Percentiles rank a stretch among this genome's conserved stretches.
These are phyloP conservation scores for Podarcis lilfordi DNA, from an alignment of 2,797 vertebrate genomes.

Conservation along the genomic window DNA sequence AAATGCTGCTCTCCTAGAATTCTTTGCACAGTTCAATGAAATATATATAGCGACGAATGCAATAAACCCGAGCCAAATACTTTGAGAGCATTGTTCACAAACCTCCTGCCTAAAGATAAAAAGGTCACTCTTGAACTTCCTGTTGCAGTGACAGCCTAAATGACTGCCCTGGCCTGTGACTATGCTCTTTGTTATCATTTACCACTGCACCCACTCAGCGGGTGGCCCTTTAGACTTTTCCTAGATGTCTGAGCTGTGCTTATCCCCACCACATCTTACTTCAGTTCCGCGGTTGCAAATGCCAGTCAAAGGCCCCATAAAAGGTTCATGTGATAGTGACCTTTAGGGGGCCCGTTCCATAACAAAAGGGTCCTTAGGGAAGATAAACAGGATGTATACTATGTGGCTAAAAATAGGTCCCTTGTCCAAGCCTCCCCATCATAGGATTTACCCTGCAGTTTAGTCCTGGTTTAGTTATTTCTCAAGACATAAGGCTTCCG, in stretches of 20 bases:
- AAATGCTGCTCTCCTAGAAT: background rate
- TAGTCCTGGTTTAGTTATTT: background rate
- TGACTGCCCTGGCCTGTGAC: constrained; percentile 35
- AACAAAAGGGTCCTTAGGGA: background rate
- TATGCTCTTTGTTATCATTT: constrained; percentile 55
- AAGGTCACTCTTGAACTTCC: constrained; percentile 42
- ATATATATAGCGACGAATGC: background rate
- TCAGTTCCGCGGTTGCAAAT: constrained; percentile 42
- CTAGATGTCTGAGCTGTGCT: constrained; percentile 60
- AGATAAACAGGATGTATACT: constrained; percentile 17
- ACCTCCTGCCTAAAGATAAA: constrained; percentile 39
- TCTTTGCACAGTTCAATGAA: background rate
- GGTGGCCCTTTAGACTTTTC: constrained; percentile 53
- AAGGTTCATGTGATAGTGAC: background rate
- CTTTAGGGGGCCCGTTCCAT: background rate
- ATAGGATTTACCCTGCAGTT: background rate
- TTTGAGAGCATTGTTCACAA: constrained; percentile 38
- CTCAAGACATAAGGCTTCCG: background rate
- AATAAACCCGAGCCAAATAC: constrained; percentile 5
- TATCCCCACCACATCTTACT: constrained; percentile 57
- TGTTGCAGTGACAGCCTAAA: constrained; percentile 30
- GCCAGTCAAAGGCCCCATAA: constrained; percentile 37
- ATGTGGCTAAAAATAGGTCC: background rate
- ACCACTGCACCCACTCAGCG: constrained; percentile 46
- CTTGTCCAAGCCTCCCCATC: background rate